Conservation (phyloP, 2,113 vertebrate species). For the Rhizomys pruinosus region DNA sequence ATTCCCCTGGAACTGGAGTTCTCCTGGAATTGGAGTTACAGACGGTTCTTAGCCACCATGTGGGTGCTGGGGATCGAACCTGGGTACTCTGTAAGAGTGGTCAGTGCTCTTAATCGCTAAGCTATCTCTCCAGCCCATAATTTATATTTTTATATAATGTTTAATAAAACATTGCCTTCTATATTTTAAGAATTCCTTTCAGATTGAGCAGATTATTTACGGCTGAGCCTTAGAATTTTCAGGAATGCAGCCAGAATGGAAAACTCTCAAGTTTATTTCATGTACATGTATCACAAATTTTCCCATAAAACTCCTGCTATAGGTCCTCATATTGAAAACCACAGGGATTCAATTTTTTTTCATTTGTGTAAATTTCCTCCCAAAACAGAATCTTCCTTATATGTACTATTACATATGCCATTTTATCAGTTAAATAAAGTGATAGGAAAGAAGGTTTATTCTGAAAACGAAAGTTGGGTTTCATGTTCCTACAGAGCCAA, state of each 20-base stretch:
- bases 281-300: background rate
- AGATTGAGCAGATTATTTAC: background rate
- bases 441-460: background rate
- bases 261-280: background rate
- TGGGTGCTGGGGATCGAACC: too few species aligned
- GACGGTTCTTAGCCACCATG: too few species aligned
- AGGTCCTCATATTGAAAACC: background rate
- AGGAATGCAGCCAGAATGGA: background rate
- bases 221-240: background rate
- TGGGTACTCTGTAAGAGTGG: too few species aligned
- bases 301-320: fast-evolving
- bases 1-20: too few species aligned
- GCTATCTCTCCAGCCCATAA: too few species aligned
- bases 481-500: background rate
- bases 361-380: background rate
- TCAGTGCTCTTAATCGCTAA: too few species aligned
- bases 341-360: background rate
- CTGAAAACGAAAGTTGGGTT: background rate
- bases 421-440: background rate
- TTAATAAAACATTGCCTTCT: background rate
- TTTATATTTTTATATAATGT: too few species aligned
- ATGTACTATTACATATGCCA: background rate
- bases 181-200: background rate
- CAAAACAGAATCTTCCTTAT: background rate
- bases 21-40: too few species aligned